These are phyloP conservation scores for Etheostoma perlongum DNA, from an alignment of 2,797 vertebrate species.

Conservation along the genomic window DNA sequence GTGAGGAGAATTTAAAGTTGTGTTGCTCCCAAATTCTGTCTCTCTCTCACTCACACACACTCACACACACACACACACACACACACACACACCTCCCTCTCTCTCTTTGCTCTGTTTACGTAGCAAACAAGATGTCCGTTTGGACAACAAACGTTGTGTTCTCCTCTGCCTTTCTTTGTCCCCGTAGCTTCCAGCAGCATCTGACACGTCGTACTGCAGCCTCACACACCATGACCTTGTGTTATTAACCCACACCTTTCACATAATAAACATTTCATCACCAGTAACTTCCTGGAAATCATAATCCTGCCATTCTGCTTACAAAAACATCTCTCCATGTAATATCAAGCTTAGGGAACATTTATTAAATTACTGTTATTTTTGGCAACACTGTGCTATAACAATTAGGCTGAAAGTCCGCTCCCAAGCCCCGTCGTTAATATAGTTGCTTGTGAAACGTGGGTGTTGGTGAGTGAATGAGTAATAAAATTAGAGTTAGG, in stretches of 20 bases:
- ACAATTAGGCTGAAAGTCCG: slow-evolving; percentile 43
- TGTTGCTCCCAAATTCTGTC: slow-evolving; percentile 17
- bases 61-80: neutral
- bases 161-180: neutral
- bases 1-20: slow-evolving; percentile 63
- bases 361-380: slow-evolving; percentile 47
- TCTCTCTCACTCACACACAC: neutral
- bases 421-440: slow-evolving; percentile 10
- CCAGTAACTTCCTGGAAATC: slow-evolving; percentile 33
- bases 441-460: slow-evolving; percentile 8
- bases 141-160: neutral
- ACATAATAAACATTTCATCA: slow-evolving; percentile 50
- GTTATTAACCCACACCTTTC: slow-evolving; percentile 37
- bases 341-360: slow-evolving; percentile 24
- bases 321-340: slow-evolving; percentile 8
- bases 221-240: neutral
- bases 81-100: neutral
- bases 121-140: neutral
- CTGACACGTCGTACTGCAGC: neutral
- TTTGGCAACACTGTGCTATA: slow-evolving; percentile 18
- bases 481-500: slow-evolving; percentile 8
- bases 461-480: slow-evolving; percentile 20
- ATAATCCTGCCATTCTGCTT: slow-evolving; percentile 5
- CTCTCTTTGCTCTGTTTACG: neutral
- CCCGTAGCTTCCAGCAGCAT: neutral